Base-by-base conservation (phyloP, 2,113 vertebrate species). In the Fulmarus glacialis region DNA sequence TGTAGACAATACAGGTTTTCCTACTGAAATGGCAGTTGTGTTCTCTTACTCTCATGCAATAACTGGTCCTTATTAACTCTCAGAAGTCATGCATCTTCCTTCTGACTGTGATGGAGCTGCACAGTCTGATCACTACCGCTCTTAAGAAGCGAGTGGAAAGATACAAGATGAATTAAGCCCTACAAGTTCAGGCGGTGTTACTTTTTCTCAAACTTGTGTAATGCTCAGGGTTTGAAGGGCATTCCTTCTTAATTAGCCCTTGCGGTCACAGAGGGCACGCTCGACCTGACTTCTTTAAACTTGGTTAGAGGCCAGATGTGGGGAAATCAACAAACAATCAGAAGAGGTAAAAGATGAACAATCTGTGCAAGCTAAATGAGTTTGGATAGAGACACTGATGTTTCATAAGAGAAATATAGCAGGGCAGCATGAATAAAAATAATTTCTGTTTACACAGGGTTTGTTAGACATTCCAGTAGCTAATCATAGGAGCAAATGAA, bases 241-340 rank as follows among this genome's bases (percentile, higher is more conserved):
- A 5, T 79, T 47, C 38, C 53, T 83, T 58, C 21, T 19, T 68
- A 47, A 55, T 48, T 72, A 52, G 29, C 24, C 42, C 29, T 68
- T 52, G 36, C 13, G 58, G 55, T 63, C 55, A 58, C 13, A n/a
- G 14, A 82, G 30, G 20, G 8, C 11, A 40, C 0, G 0, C 22
- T 74, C 7, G 30, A 8, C 22, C 30, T 59, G 32, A 50, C 8
- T 45, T 53, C 23, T 63, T 38, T 38, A 38, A 60, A 86, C 9
- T 64, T 79, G 71, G 15, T 64, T 68, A 43, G 36, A 77, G n/a
- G n/a, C 38, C 88, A 79, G 60, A 29, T 59, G 10, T 59, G n/a
- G 42, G 53, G 66, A 90, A 63, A 60, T n/a, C 52, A 82, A 18
- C 19, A 47, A 72, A 38, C 15, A 34, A 34, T 68, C 21, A 50